Evolutionary conservation across 92 coral and sea anemone species (phyloP).

Genomic region (Palythoa heliodiscus): DNA sequence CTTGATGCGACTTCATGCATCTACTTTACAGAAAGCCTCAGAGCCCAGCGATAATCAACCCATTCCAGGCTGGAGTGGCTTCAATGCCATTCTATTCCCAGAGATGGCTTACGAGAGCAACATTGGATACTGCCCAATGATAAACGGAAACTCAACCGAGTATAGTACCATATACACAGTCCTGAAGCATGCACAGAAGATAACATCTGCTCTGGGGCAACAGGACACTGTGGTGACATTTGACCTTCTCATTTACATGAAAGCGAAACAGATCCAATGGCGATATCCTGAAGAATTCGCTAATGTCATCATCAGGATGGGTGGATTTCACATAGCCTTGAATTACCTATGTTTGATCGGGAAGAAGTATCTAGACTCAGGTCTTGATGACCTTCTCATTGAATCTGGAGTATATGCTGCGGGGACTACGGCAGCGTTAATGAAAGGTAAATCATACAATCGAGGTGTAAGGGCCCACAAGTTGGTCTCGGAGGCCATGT

Average conservation of each 20-base stretch:
- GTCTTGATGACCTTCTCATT: slow-evolving; percentile 40
- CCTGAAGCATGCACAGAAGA: slow-evolving; percentile 8
- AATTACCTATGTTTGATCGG: no score
- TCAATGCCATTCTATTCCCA: slow-evolving; percentile 39
- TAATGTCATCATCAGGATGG: no score
- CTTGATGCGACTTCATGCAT: slow-evolving; percentile 46
- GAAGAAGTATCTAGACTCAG: no score
- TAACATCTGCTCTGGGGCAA: background rate
- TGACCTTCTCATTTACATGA: slow-evolving; percentile 10
- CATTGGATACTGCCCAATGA: slow-evolving; percentile 45
- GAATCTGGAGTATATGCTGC: slow-evolving; percentile 57
- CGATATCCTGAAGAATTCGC: no score
- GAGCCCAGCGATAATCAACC: slow-evolving; percentile 30
- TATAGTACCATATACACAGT: slow-evolving; percentile 2
- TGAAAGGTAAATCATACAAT: slow-evolving; percentile 38
- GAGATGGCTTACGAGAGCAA: slow-evolving; percentile 29
- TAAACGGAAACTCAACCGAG: background rate
- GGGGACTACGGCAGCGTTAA: slow-evolving; percentile 21
- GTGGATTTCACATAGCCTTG: no score
- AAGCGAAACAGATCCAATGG: no score
- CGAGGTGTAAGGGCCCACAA: no score
- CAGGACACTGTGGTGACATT: slow-evolving; percentile 45
- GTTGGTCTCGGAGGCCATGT: no score
- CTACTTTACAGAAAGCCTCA: slow-evolving; percentile 37
- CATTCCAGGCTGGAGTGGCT: background rate